Evolutionary conservation across 2,113 vertebrate genomes (phyloP).

Genomic region (Alaudala cheleensis): DNA sequence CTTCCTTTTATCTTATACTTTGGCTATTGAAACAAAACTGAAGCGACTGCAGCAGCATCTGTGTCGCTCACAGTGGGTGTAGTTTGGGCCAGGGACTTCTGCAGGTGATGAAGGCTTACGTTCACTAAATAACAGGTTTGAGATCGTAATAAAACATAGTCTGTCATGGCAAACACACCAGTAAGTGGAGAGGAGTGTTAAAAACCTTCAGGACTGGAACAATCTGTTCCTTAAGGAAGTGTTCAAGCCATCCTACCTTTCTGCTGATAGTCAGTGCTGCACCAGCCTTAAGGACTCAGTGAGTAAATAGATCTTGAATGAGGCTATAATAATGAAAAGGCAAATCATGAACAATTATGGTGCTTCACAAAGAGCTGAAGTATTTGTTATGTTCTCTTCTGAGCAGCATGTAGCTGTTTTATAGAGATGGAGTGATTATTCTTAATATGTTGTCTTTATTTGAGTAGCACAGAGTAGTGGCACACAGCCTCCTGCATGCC

Average conservation of each 20-base stretch:
- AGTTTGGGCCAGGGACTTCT: constrained; percentile 12
- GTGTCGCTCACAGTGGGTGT: background rate
- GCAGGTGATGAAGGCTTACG: background rate
- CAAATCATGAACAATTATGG: background rate
- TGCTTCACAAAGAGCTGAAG: background rate
- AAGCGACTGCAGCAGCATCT: background rate
- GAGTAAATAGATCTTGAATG: background rate
- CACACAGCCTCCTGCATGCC: background rate
- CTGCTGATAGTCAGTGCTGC: background rate
- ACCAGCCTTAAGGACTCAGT: background rate
- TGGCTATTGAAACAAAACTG: background rate
- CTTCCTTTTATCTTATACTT: background rate
- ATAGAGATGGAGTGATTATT: constrained; percentile 24
- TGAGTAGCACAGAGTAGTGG: background rate
- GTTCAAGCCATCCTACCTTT: background rate
- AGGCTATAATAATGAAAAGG: constrained; percentile 18
- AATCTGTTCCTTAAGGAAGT: background rate
- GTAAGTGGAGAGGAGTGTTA: constrained; percentile 1
- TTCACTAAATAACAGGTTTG: constrained; percentile 9
- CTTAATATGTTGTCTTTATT: background rate
- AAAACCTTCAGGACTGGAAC: background rate
- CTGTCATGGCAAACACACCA: background rate
- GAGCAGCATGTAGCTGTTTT: constrained; percentile 19
- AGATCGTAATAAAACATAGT: background rate
- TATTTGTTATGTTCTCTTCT: constrained; percentile 33